phyloP scores from a whole-genome alignment of 1,140 invertebrate species.

The Kradibia gibbosae region DNA sequence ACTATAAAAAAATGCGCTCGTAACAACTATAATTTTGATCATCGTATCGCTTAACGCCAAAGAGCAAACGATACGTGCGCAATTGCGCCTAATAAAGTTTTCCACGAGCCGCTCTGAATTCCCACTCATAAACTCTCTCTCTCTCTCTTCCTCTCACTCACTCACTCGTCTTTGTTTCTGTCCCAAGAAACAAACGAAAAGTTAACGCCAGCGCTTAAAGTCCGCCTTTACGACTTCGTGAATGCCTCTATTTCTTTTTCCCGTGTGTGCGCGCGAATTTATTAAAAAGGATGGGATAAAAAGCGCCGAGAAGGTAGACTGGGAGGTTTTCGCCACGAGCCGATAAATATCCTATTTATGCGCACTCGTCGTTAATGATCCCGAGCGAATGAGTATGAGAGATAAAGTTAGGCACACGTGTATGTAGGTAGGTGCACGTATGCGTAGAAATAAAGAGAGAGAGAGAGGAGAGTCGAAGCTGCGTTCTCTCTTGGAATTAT shows the following conservation, averaged over 20 bases:
- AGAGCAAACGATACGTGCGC: background rate
- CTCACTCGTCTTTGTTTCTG: slow-evolving; percentile 9
- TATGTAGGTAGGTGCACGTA: background rate
- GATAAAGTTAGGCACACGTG: too few species aligned
- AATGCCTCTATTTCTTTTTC: background rate
- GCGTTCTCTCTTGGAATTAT: slow-evolving; percentile 6
- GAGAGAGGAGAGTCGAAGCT: background rate
- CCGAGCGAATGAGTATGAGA: background rate
- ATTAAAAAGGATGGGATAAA: slow-evolving; percentile 26
- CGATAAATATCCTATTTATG: slow-evolving; percentile 37
- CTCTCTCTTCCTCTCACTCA: background rate
- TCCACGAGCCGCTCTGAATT: slow-evolving; percentile 47
- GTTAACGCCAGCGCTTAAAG: slow-evolving; percentile 14
- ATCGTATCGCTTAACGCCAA: background rate
- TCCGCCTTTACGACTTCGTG: slow-evolving; percentile 32
- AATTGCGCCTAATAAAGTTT: slow-evolving; percentile 49
- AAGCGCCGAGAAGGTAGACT: background rate
- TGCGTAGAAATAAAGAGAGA: background rate
- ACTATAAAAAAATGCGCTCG: background rate
- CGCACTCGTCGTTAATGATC: slow-evolving; percentile 2
- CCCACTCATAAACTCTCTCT: slow-evolving; percentile 35
- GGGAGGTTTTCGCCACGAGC: background rate
- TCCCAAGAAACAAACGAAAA: slow-evolving; percentile 43
- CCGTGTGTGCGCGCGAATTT: background rate
- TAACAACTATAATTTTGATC: background rate